These are phyloP conservation scores for Galerucella pusilla DNA, from an alignment of 2,888 invertebrate species.

Conservation along the genomic window DNA sequence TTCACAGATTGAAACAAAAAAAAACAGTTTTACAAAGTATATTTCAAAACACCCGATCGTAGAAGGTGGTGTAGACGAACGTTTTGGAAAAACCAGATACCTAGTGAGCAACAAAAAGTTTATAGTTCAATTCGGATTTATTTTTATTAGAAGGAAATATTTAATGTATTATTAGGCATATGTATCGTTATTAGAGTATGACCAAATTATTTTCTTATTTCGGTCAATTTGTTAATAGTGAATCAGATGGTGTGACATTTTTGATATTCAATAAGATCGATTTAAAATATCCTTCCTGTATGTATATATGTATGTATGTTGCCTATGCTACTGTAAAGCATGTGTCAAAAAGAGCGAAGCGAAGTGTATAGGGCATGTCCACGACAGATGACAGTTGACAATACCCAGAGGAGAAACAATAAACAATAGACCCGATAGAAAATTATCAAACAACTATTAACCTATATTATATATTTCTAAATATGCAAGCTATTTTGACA, in stretches of 20 bases:
- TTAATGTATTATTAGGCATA: not conserved
- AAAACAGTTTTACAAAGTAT: not conserved
- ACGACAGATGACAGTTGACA: no score
- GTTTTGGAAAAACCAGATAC: conserved; percentile 1
- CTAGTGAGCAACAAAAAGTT: conserved; percentile 3
- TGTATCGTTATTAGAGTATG: conserved; percentile 1
- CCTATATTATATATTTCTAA: no score
- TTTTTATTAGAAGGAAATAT: not conserved
- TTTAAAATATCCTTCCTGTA: no score
- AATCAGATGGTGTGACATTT: conserved; percentile 1
- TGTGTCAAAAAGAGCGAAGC: no score
- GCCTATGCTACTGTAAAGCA: no score
- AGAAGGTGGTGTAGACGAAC: conserved; percentile 5
- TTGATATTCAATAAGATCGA: no score
- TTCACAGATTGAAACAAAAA: conserved; percentile 6
- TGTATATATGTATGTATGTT: no score
- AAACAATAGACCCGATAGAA: no score
- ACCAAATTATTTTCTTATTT: conserved; percentile 16
- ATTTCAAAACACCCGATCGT: not conserved
- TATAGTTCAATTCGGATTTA: conserved; percentile 8
- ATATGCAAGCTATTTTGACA: no score
- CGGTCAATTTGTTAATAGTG: conserved; percentile 14
- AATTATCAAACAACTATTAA: no score
- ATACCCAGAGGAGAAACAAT: no score
- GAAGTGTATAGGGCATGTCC: no score